Evolutionary conservation across 1,140 invertebrate species (phyloP), one percentile per base, ranked within the genome.

Genomic region (Vanessa atalanta): DNA sequence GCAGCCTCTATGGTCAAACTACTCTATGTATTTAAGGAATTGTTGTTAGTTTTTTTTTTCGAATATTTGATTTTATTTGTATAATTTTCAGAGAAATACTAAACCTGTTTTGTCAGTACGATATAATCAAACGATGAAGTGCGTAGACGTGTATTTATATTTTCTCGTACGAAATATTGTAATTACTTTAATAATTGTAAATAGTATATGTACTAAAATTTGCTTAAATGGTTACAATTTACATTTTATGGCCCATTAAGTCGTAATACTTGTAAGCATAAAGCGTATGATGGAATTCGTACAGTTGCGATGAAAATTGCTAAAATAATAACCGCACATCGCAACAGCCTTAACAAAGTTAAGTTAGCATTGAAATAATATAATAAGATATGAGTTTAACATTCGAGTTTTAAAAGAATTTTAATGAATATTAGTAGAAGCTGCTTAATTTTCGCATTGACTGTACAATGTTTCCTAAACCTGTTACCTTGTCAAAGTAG

Each of bases 171-270:
- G 5, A 50, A 50, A 50, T n/a, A n/a, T 50, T 50, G 48, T 50
- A 15, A 15, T 13, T 50, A 50, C 11, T 51, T 1, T 51, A 51
- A 51, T 51, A n/a, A n/a, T 51, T 43, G 2, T 43, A 43, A 51
- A 51, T 51, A 12, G 6, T 51, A 51, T 51, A n/a, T n/a, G 14
- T 9, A 43, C 1, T 43, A 43, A 51, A 51, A 55, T 68, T 53
- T 31, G 51, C 6, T 68, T 57, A 16, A 68, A 68, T 55, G 66
- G 16, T 26, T 31, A 68, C 51, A 55, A 13, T 68, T 53, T 23
- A 50, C 66, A 31, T 68, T 68, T 68, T 55, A 68, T 48, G 66
- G 53, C 26, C 53, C 48, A 57, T 68, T 55, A 55, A 68, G 43
- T 50, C 66, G 51, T 51, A 51, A 51, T 51, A n/a, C 6, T n/a